Base-by-base conservation (phyloP, 1,140 invertebrate species). In the Cyphomyrmex costatus region DNA sequence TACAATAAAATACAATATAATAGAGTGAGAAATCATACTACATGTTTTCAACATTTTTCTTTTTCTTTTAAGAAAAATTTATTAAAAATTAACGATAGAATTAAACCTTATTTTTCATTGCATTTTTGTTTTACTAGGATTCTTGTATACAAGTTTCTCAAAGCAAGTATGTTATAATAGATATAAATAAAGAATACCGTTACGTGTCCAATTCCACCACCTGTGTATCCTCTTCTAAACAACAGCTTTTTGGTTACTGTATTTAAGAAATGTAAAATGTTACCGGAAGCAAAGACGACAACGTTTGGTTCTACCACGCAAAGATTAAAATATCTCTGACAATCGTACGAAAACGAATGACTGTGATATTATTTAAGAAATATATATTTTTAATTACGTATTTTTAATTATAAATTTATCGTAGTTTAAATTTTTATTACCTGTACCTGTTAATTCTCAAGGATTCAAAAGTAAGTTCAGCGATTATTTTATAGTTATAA, bases 311-410 rank as follows among this genome's bases (percentile, higher is more conserved):
- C 97, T 58, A 97, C 95, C 0, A 97, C 95, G 74, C 97, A 96
- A 12, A 99, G 93, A 94, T 99, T 99, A 89, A 97, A 98, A 68
- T 97, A 96, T 87, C 96, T 97, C 85, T 96, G 96, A 92, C 97
- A 98, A 92, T 98, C 97, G 92, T 98, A 98, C n/a, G 98, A 98
- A 94, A 97, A 98, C 0, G 98, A 98, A 95, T 98, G 95, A 94
- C 97, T 98, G 10, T 42, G 78, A 68, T 27, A 63, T 85, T 14
- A 49, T 51, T 4, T 82, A 71, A 90, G 82, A 42, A 76, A 79
- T 76, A 33, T 21, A n/a, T 63, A 61, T 61, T 51, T 49, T 33
- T n/a, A n/a, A n/a, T n/a, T n/a, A n/a, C n/a, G n/a, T n/a, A n/a
- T n/a, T n/a, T n/a, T n/a, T n/a, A n/a, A n/a, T n/a, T n/a, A n/a